Evolutionary conservation across 2,888 invertebrate genomes (phyloP), one percentile per base, ranked within the genome.

Genomic region (Thecocarcelia acutangulata): DNA sequence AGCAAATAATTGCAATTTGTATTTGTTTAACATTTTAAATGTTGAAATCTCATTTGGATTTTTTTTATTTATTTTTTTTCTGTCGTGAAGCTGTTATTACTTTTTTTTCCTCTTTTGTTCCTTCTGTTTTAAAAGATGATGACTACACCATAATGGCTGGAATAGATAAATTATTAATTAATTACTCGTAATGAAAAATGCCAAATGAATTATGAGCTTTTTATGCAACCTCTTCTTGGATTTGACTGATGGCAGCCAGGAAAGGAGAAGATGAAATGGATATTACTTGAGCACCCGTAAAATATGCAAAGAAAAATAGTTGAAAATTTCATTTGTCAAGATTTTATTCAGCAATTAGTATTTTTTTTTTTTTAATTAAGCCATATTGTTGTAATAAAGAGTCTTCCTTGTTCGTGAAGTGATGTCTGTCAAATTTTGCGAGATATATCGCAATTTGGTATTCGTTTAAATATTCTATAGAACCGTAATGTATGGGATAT

Each of bases 81-180:
- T 3, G 13, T 8, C 11, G n/a, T 56, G 54, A 24, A 17, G 33
- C 33, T 58, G 33, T 63, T 28, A 48, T 66, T 59, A 75, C 64
- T 80, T 76, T 61, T 56, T 37, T 64, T 48, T 13, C 1, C 63
- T 74, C 66, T 70, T 28, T 3, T 50, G 44, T 46, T 9, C 50
- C 58, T 46, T 9, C 56, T 64, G 42, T 56, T 46, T 15, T 66
- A 28, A 58, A 73, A 61, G 75, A 40, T 54, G 80, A 46, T 44
- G 56, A 70, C 52, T 68, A 40, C 58, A 37, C 33, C 72, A 63
- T 63, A 56, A 46, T 73, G 74, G 28, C 48, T 74, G 24, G 24
- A 48, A 40, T 46, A 54, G 74, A 78, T 82, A 78, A 82, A 82
- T 82, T 82, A 82, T 82, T 82, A 82, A 82, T 78, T 82, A 82